Evolutionary conservation across 2,113 vertebrate species (phyloP), one percentile per base, ranked within the genome.

Genomic region (Xenotilapia leptura): DNA sequence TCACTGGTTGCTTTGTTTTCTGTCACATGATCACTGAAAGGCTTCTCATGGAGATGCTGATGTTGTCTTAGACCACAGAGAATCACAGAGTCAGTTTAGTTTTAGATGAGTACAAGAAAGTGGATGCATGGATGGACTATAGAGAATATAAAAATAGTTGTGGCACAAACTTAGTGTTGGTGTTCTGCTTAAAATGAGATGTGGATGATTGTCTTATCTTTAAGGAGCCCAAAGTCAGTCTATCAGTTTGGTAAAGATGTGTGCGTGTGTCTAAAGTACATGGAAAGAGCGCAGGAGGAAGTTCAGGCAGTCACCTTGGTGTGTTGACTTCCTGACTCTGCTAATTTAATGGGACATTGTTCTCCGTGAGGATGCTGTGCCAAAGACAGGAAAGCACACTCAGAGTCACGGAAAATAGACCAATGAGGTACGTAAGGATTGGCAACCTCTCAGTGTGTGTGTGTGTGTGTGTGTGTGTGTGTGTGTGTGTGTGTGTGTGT

Each of bases 281-380:
- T 95, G 94, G 95, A 95, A 94, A 94, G 79, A 91, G 51, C 86
- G 87, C 91, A 68, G 85, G 79, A 79, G 95, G 95, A 96, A 94
- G 94, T 92, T 89, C 58, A 95, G 87, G 85, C 92, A 94, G 93
- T 94, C 94, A 95, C 94, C 92, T 93, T 92, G 56, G 91, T 92
- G 85, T 91, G 89, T 60, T 92, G 91, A 93, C 92, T 93, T 95
- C 94, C 95, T 90, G 90, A 95, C 94, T 83, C 93, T 92, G 92
- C 94, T 93, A 80, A 92, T 92, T 95, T 96, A 96, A 96, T 94
- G 90, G 93, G 90, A 93, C 95, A 96, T 96, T 96, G 96, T 96
- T 96, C 93, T 94, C 82, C 7, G 28, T 15, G 60, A 83, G 77
- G 85, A 89, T 79, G 82, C 80, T 53, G 70, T 33, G 28, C 62